Base-by-base conservation (phyloP, 2,888 invertebrate genomes). In the Rugalucina vietnamica region DNA sequence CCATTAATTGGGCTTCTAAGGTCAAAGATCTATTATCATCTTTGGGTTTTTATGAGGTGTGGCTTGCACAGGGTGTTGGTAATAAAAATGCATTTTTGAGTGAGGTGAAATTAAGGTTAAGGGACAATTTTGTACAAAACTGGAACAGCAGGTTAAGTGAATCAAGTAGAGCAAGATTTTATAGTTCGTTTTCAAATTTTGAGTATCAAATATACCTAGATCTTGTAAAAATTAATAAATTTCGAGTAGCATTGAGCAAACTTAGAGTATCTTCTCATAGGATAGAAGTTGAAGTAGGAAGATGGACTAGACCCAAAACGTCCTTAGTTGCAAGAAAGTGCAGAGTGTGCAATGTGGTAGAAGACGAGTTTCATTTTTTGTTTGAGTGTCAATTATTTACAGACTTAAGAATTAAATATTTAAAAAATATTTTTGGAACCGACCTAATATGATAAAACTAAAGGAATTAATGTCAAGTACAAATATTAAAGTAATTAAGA, bases 61-160 rank as follows among this genome's bases (percentile, higher is more conserved):
- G 34, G 65, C 18, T 65, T 18, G 24, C 32, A 3, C 54, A 75
- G 18, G n/a, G 50, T 29, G 75, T 50, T 8, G 37, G 21, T 3
- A 36, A 75, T 37, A 34, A 32, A 21, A 37, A 37, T 21, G 49
- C 18, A 29, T 54, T 75, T 36, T 37, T 43, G 21, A 21, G 1
- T 18, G 4, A 3, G 21, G 49, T 75, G 5, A 75, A 32, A n/a
- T 36, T 34, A 34, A 5, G 75, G 36, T 34, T 75, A 3, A 75
- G 5, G 36, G 75, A 75, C 18, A 54, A 32, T 12, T 54, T 50
- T 75, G 49, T 75, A 36, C 57, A 75, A 27, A 50, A 50, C 18
- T 74, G 34, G 74, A 50, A 49, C 8, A 50, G 50, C 21, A 49
- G 74, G 29, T 21, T 74, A 18, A 18, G 5, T 10, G 49, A 49